Evolutionary conservation across 2,113 vertebrate genomes (phyloP).

Genomic region (Apteryx mantelli): DNA sequence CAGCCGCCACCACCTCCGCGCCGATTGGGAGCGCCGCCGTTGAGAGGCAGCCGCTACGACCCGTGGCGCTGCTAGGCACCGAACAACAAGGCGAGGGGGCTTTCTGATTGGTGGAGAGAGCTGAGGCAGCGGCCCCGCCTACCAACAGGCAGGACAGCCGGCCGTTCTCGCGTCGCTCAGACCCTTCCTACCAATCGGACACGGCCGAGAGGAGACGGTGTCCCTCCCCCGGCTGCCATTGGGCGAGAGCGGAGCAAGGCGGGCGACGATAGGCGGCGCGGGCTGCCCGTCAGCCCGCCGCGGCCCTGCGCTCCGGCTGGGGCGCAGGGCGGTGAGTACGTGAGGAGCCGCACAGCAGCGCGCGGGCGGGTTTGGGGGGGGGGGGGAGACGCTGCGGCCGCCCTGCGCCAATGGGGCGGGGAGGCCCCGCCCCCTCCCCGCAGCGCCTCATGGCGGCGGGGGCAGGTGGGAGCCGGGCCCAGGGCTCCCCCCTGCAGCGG

Average conservation of each 20-base stretch:
- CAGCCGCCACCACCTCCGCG: constrained; percentile 25
- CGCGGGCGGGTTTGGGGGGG: not conserved
- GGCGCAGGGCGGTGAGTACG: constrained; percentile 63
- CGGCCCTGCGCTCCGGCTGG: not conserved
- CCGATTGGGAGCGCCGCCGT: not conserved
- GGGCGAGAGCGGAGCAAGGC: fast-evolving
- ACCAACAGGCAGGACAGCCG: not conserved
- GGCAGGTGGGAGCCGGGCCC: not conserved
- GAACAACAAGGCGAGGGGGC: constrained; percentile 33
- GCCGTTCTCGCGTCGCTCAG: not conserved
- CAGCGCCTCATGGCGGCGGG: not conserved
- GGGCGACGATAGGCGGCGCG: not conserved
- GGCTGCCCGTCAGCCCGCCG: not conserved
- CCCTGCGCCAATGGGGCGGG: not conserved
- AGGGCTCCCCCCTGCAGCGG: not conserved
- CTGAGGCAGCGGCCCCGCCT: not conserved
- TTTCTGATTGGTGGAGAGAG: not conserved
- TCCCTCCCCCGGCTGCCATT: not conserved
- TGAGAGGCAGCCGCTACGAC: constrained; percentile 20
- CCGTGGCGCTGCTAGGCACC: not conserved
- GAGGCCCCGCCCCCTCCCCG: not conserved
- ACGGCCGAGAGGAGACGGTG: fast-evolving
- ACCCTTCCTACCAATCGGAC: not conserved
- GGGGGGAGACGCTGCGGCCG: not conserved
- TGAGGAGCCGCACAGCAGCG: constrained; percentile 74